Conservation (phyloP, 2,888 invertebrate genomes). For the Caenorhabditis parvicauda region DNA sequence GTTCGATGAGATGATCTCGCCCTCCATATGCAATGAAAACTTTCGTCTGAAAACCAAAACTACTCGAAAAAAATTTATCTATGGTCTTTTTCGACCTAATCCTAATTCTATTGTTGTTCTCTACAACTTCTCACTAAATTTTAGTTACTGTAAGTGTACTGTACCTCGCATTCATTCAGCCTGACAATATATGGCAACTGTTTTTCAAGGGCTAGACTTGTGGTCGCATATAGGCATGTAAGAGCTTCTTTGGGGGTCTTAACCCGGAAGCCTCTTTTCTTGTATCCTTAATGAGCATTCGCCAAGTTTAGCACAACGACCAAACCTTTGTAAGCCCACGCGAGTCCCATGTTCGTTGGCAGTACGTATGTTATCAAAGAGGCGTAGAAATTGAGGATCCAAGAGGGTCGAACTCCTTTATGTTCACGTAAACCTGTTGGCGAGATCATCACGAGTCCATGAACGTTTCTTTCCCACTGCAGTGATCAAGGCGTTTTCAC, state of each 20-base stretch:
- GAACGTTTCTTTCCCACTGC: constrained; percentile 14
- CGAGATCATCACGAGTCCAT: constrained; percentile 36
- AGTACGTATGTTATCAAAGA: constrained; percentile 3
- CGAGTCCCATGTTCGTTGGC: constrained; percentile 9
- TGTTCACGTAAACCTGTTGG: constrained; percentile 37
- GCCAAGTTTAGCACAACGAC: background rate
- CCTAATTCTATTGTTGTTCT: too few relatives aligned
- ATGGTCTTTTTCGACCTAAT: background rate
- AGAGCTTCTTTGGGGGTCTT: constrained; percentile 23
- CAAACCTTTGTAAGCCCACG: constrained; percentile 14
- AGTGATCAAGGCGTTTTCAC: constrained; percentile 39
- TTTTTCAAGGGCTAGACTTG: constrained; percentile 12
- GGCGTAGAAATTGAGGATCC: constrained; percentile 2
- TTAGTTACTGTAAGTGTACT: too few relatives aligned
- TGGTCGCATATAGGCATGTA: constrained; percentile 19
- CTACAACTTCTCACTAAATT: too few relatives aligned
- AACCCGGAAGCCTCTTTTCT: constrained; percentile 13
- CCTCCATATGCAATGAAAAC: constrained; percentile 26
- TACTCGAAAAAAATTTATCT: background rate
- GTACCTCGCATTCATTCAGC: constrained; percentile 13
- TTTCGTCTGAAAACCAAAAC: constrained; percentile 24
- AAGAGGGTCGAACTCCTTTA: constrained; percentile 29
- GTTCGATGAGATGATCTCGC: constrained; percentile 27
- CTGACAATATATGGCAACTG: constrained; percentile 21
- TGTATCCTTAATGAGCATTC: constrained; percentile 10